phyloP scores from a whole-genome alignment of 2,113 vertebrate species.

The Chauna torquata region DNA sequence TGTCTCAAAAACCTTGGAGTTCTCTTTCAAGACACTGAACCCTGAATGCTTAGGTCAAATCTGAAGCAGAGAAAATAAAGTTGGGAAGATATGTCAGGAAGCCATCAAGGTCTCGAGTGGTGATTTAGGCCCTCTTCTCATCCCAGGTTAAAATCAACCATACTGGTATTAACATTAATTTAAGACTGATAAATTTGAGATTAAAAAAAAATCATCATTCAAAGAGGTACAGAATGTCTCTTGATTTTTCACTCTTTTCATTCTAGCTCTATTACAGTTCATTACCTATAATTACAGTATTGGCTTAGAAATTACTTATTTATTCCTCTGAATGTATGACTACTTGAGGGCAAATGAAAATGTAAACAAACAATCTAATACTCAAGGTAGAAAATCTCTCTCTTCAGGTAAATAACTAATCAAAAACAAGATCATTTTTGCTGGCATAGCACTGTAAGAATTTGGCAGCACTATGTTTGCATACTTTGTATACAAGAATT shows the following conservation, averaged over 20 bases:
- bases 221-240: not conserved
- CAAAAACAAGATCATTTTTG: not conserved
- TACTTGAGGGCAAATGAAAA: constrained; percentile 57
- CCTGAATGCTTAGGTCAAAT: not conserved
- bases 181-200: not conserved
- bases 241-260: constrained; percentile 47
- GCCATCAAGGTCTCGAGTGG: not conserved
- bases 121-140: not conserved
- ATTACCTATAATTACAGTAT: constrained; percentile 48
- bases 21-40: not conserved
- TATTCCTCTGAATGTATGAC: constrained; percentile 46
- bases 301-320: constrained; percentile 59
- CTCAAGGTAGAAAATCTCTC: constrained; percentile 34
- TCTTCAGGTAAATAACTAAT: constrained; percentile 66
- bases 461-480: not conserved
- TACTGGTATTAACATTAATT: not conserved
- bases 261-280: constrained; percentile 20
- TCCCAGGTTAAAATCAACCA: not conserved
- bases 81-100: not conserved
- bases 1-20: not conserved
- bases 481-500: not conserved
- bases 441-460: not conserved
- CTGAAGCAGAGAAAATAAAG: not conserved
- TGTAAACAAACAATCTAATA: constrained; percentile 51
- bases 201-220: not conserved